Evolutionary conservation across 1,140 invertebrate species (phyloP).

Genomic region (Nautilus pompilius): DNA sequence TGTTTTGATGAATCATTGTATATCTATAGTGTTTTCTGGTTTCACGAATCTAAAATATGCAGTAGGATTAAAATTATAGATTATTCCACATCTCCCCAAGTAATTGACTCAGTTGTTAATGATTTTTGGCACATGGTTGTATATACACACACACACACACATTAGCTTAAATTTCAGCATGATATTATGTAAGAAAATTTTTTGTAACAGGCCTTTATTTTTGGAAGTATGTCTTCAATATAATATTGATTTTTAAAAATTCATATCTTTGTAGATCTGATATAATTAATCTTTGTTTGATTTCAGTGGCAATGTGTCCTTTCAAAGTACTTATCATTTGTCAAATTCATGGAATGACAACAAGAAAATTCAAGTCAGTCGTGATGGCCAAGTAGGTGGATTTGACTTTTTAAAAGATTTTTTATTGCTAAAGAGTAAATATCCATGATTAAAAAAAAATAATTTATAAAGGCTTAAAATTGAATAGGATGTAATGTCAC

Average conservation of each 20-base stretch:
- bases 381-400: constrained; percentile 59
- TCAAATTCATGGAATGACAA: constrained; percentile 60
- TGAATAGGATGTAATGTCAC: background rate
- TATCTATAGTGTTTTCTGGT: no score
- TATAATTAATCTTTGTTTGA: constrained; percentile 7
- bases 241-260: background rate
- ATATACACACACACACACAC: no score
- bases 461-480: background rate
- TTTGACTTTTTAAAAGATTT: background rate
- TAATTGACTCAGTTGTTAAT: no score
- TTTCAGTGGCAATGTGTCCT: constrained; percentile 56
- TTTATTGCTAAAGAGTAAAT: background rate
- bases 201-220: no score
- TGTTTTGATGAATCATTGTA: no score
- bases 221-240: no score
- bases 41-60: no score
- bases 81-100: no score
- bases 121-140: background rate
- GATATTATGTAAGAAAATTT: no score
- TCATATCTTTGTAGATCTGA: background rate
- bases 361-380: constrained; percentile 56
- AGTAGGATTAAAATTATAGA: no score
- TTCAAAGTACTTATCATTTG: constrained; percentile 57
- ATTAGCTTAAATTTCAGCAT: no score
- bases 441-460: background rate